Conservation (phyloP, 2,888 invertebrate genomes). For the Microctonus brassicae region DNA sequence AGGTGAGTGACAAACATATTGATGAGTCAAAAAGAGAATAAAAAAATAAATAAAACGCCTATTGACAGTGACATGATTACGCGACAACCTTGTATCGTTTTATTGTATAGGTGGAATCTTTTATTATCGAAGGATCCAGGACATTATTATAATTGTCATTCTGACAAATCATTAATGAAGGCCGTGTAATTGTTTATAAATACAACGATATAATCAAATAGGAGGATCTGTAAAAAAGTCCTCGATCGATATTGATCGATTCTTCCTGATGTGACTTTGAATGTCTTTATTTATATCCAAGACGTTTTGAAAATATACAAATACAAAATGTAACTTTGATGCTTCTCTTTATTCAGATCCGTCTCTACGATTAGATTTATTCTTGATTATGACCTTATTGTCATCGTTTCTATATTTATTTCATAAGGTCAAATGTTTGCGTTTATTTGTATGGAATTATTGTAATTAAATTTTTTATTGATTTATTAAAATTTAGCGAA, state of each 20-base stretch:
- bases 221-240: not conserved
- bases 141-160: slow-evolving; percentile 23
- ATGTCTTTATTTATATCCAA: not conserved
- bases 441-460: not conserved
- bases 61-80: slow-evolving; percentile 67
- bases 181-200: not conserved
- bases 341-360: not conserved
- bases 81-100: slow-evolving; percentile 57
- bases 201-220: not conserved
- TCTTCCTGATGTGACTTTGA: not conserved
- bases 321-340: not conserved
- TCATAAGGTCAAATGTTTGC: not conserved
- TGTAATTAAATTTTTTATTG: slow-evolving; percentile 1
- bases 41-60: slow-evolving; percentile 8
- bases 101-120: slow-evolving; percentile 25
- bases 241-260: not conserved
- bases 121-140: slow-evolving; percentile 29
- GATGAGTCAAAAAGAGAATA: slow-evolving; percentile 54
- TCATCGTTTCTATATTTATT: not conserved
- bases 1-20: slow-evolving; percentile 62
- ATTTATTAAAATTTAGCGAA: slow-evolving; percentile 6
- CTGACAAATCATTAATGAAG: slow-evolving; percentile 32
- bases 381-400: not conserved
- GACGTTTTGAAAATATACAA: not conserved
- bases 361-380: not conserved